Evolutionary conservation across 2,797 vertebrate genomes (phyloP).

Genomic region (Pseudocheirus occidentalis): DNA sequence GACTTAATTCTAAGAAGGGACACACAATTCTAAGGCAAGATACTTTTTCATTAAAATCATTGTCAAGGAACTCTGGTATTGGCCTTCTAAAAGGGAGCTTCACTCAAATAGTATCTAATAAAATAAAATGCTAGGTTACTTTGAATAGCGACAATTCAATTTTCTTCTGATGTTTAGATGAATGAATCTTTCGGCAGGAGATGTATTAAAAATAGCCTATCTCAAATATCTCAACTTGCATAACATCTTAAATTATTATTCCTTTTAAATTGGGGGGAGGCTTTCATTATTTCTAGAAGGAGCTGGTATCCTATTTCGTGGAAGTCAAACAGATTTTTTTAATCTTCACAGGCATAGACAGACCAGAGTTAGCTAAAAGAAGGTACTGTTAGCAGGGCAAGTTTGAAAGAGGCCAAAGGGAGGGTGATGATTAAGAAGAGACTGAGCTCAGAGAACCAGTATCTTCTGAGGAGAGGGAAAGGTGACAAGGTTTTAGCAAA

Average conservation of each 20-base stretch:
- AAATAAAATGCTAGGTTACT: slow-evolving; percentile 34
- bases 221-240: slow-evolving; percentile 34
- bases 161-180: slow-evolving; percentile 16
- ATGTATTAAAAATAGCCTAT: slow-evolving; percentile 40
- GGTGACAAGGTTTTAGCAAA: background rate
- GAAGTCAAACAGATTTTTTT: slow-evolving; percentile 1
- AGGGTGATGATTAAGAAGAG: background rate
- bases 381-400: background rate
- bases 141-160: background rate
- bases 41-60: slow-evolving; percentile 25
- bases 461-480: background rate
- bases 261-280: background rate
- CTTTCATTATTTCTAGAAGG: slow-evolving; percentile 4
- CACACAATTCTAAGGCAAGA: slow-evolving; percentile 46
- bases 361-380: background rate
- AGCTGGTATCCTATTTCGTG: background rate
- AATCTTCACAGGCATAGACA: background rate
- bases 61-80: slow-evolving; percentile 13
- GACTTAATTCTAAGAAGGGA: slow-evolving; percentile 48
- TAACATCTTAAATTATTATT: slow-evolving; percentile 25
- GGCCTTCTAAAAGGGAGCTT: slow-evolving; percentile 22
- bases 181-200: background rate
- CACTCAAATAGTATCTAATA: slow-evolving; percentile 1
- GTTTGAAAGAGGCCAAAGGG: background rate
- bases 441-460: background rate